A percentile compares a stretch with the other conserved stretches of the same genome.
Evolutionary conservation across 2,797 vertebrate species (phyloP).

Genomic region (Sylvia borin): DNA sequence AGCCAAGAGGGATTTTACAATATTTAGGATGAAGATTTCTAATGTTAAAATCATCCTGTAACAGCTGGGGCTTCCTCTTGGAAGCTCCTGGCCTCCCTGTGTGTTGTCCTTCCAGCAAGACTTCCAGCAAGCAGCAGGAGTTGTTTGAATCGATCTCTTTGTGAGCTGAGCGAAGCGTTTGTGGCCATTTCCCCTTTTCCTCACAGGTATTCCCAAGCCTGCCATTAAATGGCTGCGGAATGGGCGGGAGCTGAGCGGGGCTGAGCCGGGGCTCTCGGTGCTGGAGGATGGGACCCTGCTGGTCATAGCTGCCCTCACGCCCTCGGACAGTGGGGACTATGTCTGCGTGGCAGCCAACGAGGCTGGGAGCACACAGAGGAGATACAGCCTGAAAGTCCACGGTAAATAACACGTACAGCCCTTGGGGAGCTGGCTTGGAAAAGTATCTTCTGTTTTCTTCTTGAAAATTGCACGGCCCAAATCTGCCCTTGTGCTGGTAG

Average conservation of each 20-base stretch:
- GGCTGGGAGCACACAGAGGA: conserved; percentile 91
- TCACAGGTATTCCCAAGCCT: conserved; percentile 90
- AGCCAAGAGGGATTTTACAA: neutral
- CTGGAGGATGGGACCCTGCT: conserved; percentile 87
- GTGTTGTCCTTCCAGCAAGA: neutral
- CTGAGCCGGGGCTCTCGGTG: conserved; percentile 88
- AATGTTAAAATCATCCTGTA: neutral
- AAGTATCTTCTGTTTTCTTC: neutral
- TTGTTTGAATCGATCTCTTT: neutral
- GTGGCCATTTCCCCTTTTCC: neutral
- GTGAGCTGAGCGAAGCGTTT: accelerated
- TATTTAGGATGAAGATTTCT: neutral
- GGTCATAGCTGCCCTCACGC: conserved; percentile 86
- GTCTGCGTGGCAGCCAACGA: conserved; percentile 91
- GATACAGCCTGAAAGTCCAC: conserved; percentile 93
- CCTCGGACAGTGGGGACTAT: conserved; percentile 90
- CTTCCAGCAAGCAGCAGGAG: neutral
- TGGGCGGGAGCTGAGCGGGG: conserved; percentile 86
- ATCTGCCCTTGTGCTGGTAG: neutral
- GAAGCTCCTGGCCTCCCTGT: neutral
- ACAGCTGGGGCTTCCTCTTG: neutral
- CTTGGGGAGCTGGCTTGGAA: neutral
- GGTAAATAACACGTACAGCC: conserved; percentile 74
- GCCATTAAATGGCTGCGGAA: conserved; percentile 91
- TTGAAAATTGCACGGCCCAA: neutral